phyloP scores from a whole-genome alignment of 1,140 invertebrate species.

The Dolichoris vasculosae region DNA sequence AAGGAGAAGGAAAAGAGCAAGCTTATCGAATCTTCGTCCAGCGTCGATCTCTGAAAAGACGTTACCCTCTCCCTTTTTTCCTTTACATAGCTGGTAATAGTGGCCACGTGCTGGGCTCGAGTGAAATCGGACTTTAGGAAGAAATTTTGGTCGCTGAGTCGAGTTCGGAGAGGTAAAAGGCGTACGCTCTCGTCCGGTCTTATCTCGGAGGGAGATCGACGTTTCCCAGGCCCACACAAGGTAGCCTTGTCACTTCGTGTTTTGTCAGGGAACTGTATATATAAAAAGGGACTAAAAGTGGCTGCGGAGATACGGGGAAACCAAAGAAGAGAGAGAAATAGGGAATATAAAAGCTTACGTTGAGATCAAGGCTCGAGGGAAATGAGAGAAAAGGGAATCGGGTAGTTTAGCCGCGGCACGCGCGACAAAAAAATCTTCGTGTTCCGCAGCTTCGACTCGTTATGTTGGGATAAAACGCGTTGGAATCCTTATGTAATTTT shows the following conservation, averaged over 20 bases:
- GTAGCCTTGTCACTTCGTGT: constrained; percentile 47
- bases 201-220: constrained; percentile 39
- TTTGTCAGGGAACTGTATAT: constrained; percentile 5
- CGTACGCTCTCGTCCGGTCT: neutral
- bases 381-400: constrained; percentile 11
- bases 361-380: neutral
- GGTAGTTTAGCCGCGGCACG: neutral
- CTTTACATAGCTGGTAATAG: neutral
- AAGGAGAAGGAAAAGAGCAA: neutral
- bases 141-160: neutral
- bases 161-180: neutral
- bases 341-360: neutral
- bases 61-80: neutral
- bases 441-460: neutral
- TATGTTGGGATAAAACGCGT: neutral
- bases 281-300: constrained; percentile 26
- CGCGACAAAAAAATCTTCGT: constrained; percentile 10
- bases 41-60: neutral
- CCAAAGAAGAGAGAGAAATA: too few relatives aligned
- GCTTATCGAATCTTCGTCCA: constrained; percentile 15
- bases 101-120: neutral
- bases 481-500: neutral
- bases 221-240: constrained; percentile 37
- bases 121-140: constrained; percentile 12
- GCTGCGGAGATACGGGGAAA: neutral